phyloP scores from a whole-genome alignment of 2,888 invertebrate genomes.

The Lasioglossum calceatum region DNA sequence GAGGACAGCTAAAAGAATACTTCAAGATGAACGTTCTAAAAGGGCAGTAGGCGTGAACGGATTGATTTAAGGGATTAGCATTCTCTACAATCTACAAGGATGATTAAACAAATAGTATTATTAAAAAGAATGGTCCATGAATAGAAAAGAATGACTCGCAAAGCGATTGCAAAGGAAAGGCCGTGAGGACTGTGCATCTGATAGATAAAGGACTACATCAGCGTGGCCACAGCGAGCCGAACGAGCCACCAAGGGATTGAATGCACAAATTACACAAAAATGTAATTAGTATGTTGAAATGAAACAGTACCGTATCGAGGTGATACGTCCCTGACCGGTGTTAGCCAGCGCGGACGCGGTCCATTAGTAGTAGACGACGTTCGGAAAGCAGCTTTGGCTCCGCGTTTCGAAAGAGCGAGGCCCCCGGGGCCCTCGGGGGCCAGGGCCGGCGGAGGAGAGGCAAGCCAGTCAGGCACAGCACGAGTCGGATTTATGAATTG shows the following conservation, averaged over 20 bases:
- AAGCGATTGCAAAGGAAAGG: too few species aligned
- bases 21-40: too few species aligned
- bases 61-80: too few species aligned
- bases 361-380: slow-evolving; percentile 73
- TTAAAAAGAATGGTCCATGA: neutral
- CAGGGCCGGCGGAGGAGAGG: slow-evolving; percentile 28
- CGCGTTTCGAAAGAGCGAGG: slow-evolving; percentile 69
- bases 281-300: neutral
- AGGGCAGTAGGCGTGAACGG: too few species aligned
- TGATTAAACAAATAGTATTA: neutral
- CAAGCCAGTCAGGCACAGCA: slow-evolving; percentile 54
- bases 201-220: too few species aligned
- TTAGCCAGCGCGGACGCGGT: slow-evolving; percentile 55
- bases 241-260: neutral
- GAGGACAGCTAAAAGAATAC: too few species aligned
- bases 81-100: neutral
- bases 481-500: slow-evolving; percentile 83
- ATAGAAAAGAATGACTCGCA: neutral
- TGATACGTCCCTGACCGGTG: slow-evolving; percentile 58
- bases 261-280: neutral
- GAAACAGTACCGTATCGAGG: neutral
- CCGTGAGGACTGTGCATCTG: too few species aligned
- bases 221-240: neutral
- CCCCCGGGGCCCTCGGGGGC: slow-evolving; percentile 10
- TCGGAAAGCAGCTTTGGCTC: slow-evolving; percentile 58